These are phyloP conservation scores for Eristalinus sepulchralis DNA, from an alignment of 2,888 invertebrate species.

Conservation along the genomic window DNA sequence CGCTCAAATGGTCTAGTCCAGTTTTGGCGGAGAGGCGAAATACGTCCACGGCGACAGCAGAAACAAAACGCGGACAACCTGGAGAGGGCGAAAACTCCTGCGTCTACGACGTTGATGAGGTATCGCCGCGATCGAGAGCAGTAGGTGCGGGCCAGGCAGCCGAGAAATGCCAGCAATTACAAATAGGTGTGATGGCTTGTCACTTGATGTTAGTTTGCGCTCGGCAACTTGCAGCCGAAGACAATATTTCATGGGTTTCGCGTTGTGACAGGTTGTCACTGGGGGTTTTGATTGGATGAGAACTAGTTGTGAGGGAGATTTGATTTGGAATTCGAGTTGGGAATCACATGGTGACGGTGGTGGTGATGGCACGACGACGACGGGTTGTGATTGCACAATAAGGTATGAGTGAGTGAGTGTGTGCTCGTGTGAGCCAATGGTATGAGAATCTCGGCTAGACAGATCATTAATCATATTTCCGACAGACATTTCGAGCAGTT, in stretches of 20 bases:
- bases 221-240: slow-evolving; percentile 8
- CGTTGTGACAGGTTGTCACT: slow-evolving; percentile 13
- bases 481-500: not conserved
- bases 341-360: not conserved
- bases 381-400: not conserved
- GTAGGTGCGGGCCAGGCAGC: slow-evolving; percentile 43
- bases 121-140: slow-evolving; percentile 12
- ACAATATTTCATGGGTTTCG: slow-evolving; percentile 12
- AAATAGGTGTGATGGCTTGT: slow-evolving; percentile 66
- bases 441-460: slow-evolving; percentile 7
- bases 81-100: not conserved
- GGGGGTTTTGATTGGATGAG: not conserved
- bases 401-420: not conserved
- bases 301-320: not conserved
- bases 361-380: not conserved
- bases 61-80: slow-evolving; percentile 31
- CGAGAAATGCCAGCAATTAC: slow-evolving; percentile 65
- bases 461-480: slow-evolving; percentile 28
- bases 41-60: slow-evolving; percentile 40
- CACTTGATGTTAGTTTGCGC: slow-evolving; percentile 39
- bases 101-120: slow-evolving; percentile 9
- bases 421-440: not conserved
- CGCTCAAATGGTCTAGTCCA: slow-evolving; percentile 42
- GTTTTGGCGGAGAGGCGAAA: slow-evolving; percentile 40
- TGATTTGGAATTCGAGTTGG: not conserved